These are phyloP conservation scores for Hemicentrotus pulcherrimus DNA, from an alignment of 35 echinoderm and acorn worm species.

Conservation along the genomic window DNA sequence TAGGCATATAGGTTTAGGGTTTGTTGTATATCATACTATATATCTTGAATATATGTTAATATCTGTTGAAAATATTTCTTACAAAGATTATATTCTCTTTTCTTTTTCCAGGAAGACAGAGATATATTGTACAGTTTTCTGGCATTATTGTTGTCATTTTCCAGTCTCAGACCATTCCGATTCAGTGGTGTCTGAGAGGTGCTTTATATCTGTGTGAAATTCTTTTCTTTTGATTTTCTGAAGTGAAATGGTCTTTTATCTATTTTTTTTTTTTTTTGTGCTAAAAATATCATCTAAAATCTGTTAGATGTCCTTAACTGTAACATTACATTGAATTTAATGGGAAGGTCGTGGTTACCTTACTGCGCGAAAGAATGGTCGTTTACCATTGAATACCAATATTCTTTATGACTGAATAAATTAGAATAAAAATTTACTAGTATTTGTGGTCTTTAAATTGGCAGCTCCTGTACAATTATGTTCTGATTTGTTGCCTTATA, in stretches of 20 bases:
- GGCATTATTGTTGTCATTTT: neutral
- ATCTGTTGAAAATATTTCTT: constrained; percentile 14
- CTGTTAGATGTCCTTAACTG: neutral
- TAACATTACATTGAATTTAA: neutral
- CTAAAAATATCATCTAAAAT: neutral
- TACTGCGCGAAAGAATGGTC: too few relatives aligned
- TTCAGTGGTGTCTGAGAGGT: neutral
- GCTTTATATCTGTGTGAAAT: neutral
- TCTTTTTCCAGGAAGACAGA: neutral
- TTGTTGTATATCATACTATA: neutral
- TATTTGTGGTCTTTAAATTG: neutral
- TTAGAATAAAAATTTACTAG: neutral
- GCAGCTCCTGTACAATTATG: neutral
- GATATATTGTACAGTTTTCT: neutral
- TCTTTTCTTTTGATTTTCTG: neutral
- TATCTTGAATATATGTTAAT: neutral
- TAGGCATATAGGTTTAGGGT: neutral
- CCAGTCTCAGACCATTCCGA: neutral
- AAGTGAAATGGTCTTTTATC: neutral
- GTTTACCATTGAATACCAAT: too few relatives aligned
- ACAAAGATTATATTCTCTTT: neutral
- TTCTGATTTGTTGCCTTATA: neutral
- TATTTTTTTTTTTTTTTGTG: neutral
- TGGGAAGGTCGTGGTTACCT: too few relatives aligned
- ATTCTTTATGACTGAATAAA: neutral